Conservation (phyloP, 2,113 vertebrate species). For the Pachypanchax playfairii region DNA sequence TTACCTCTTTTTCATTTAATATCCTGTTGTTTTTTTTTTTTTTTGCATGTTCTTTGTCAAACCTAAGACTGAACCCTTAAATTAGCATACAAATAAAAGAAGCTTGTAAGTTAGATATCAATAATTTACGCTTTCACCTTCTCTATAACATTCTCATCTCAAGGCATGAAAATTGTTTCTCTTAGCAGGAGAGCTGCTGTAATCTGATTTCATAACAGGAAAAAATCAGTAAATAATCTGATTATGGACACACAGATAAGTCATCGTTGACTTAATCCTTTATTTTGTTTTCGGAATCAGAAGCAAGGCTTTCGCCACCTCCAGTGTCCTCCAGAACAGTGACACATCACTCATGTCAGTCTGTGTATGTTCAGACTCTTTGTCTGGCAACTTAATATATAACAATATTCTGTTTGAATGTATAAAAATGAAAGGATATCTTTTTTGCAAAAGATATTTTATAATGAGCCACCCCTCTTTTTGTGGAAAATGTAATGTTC, state of each 20-base stretch:
- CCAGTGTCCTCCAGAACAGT: slow-evolving; percentile 50
- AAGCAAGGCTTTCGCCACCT: slow-evolving; percentile 39
- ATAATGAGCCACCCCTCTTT: too few relatives aligned
- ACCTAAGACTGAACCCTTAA: slow-evolving; percentile 21
- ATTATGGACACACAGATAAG: slow-evolving; percentile 61
- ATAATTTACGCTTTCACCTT: slow-evolving; percentile 39
- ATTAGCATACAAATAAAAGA: slow-evolving; percentile 25
- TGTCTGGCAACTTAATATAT: too few relatives aligned
- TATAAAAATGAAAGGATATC: too few relatives aligned
- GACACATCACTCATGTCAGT: slow-evolving; percentile 21
- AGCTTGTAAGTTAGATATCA: slow-evolving; percentile 16
- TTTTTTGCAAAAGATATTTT: too few relatives aligned
- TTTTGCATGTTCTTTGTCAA: slow-evolving; percentile 31
- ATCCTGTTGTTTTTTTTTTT: slow-evolving; percentile 12
- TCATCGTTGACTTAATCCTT: slow-evolving; percentile 61
- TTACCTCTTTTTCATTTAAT: slow-evolving; percentile 34
- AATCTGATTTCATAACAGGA: slow-evolving; percentile 78
- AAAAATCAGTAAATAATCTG: slow-evolving; percentile 74
- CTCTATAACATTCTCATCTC: slow-evolving; percentile 39
- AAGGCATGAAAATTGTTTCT: slow-evolving; percentile 59
- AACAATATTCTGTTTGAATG: too few relatives aligned
- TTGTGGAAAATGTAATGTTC: too few relatives aligned
- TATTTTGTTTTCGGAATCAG: slow-evolving; percentile 60
- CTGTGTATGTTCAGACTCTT: not conserved
- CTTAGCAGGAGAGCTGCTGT: slow-evolving; percentile 45